These are phyloP conservation scores for Vanacampus margaritifer DNA, from an alignment of 2,113 vertebrate species.

Conservation along the genomic window DNA sequence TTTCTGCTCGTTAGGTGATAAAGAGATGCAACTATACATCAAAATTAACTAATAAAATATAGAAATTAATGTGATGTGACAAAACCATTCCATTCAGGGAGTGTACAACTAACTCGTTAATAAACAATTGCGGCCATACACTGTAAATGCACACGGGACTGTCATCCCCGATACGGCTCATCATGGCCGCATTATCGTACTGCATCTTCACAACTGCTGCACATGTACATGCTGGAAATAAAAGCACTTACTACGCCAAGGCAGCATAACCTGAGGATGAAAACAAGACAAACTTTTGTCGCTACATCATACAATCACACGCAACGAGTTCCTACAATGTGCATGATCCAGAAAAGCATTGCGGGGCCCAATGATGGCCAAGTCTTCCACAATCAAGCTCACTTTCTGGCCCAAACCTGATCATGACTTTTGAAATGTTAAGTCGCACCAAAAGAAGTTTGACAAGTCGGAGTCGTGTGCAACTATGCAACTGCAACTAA, in stretches of 20 bases:
- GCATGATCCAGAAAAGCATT: constrained; percentile 20
- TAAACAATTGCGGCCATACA: neutral
- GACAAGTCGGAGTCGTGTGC: neutral
- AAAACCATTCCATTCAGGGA: constrained; percentile 9
- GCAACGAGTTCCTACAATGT: constrained; percentile 11
- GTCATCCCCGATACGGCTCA: neutral
- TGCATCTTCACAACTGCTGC: constrained; percentile 14
- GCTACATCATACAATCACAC: constrained; percentile 20
- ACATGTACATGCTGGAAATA: constrained; percentile 14
- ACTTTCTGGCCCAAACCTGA: neutral
- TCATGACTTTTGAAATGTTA: neutral
- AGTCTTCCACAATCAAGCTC: neutral
- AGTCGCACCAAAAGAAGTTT: neutral
- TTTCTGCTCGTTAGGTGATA: neutral
- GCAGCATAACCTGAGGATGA: constrained; percentile 60
- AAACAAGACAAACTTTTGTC: constrained; percentile 24
- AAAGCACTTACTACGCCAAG: constrained; percentile 21
- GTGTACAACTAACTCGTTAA: neutral
- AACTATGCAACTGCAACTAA: neutral
- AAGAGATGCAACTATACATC: neutral
- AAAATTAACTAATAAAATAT: constrained; percentile 14
- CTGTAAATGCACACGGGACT: neutral
- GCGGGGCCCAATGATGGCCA: neutral
- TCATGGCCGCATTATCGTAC: constrained; percentile 1
- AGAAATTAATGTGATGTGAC: neutral